Evolutionary conservation across 37 sponge, comb jelly and placozoan species (phyloP).

Genomic region (Agelas oroides): DNA sequence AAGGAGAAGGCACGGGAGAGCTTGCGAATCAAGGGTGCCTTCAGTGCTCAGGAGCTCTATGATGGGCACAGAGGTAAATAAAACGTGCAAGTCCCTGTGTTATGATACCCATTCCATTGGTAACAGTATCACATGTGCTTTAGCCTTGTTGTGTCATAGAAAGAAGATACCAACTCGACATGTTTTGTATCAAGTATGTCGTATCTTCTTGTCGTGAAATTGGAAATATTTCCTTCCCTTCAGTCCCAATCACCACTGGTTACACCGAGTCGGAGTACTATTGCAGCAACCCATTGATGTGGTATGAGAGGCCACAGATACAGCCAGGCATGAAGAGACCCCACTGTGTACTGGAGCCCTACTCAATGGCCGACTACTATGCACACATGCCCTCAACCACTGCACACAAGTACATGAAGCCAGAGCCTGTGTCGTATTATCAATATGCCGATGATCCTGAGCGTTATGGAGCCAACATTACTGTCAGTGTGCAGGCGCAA

Average conservation of each 20-base stretch:
- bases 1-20: conserved; percentile 53
- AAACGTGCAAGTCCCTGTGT: too few species aligned
- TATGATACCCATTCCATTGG: too few species aligned
- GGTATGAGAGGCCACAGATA: conserved; percentile 30
- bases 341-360: conserved; percentile 38
- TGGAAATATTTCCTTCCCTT: neutral
- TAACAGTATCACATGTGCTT: neutral
- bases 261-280: conserved; percentile 32
- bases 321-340: conserved; percentile 47
- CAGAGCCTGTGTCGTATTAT: conserved; percentile 34
- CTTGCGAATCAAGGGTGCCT: conserved; percentile 66
- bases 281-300: conserved; percentile 14
- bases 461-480: conserved; percentile 32
- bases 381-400: conserved; percentile 16
- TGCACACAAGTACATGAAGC: conserved; percentile 57
- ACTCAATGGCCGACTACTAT: conserved; percentile 52
- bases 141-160: neutral
- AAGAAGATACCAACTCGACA: too few species aligned
- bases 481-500: conserved; percentile 39
- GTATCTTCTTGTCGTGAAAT: too few species aligned
- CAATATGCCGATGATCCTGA: conserved; percentile 52
- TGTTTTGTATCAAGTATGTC: too few species aligned
- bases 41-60: conserved; percentile 67
- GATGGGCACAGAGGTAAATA: conserved; percentile 60
- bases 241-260: conserved; percentile 69